Evolutionary conservation across 2,797 vertebrate genomes (phyloP).

Genomic region (Anolis apletophallus): DNA sequence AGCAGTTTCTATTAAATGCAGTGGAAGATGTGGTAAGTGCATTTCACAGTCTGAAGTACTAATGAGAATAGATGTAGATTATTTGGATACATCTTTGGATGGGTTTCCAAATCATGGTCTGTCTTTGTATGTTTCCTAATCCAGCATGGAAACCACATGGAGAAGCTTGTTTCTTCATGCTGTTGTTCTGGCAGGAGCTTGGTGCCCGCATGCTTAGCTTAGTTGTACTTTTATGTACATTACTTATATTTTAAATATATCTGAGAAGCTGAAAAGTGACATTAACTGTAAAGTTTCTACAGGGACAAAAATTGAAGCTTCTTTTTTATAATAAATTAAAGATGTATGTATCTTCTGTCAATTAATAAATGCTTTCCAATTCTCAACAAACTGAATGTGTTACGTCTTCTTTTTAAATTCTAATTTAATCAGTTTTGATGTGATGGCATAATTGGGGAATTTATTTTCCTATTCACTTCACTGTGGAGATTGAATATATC

Average conservation of each 20-base stretch:
- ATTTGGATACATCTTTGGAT: background rate
- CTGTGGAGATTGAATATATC: background rate
- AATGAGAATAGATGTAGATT: background rate
- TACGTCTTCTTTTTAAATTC: background rate
- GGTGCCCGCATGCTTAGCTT: background rate
- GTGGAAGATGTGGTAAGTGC: background rate
- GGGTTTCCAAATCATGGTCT: background rate
- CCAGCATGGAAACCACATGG: background rate
- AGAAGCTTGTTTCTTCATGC: background rate
- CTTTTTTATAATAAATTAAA: constrained; percentile 3
- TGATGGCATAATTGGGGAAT: background rate
- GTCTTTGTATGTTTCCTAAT: background rate
- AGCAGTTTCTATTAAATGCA: background rate
- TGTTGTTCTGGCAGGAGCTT: background rate
- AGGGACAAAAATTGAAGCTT: background rate
- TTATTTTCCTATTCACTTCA: background rate
- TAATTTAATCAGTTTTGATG: background rate
- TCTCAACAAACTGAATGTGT: background rate
- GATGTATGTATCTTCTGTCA: background rate
- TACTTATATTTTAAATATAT: background rate
- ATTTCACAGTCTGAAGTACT: background rate
- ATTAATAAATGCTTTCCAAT: constrained; percentile 27
- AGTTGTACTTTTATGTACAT: background rate
- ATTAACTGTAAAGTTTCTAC: background rate
- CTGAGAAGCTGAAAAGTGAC: background rate